Conservation (phyloP, 2,888 invertebrate species). For the Apomyelois bistriatella region DNA sequence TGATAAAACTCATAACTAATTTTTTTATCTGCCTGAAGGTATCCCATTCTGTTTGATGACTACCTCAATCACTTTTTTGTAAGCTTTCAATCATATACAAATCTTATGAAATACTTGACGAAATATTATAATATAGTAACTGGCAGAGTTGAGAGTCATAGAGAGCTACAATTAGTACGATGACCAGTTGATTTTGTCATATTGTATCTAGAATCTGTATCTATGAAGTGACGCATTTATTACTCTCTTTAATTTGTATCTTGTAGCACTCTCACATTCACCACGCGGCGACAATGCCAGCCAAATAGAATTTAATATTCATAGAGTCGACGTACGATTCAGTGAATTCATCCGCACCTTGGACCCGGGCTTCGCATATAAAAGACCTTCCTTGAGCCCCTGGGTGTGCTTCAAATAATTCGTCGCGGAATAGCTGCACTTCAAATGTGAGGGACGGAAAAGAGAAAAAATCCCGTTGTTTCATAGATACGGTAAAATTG, state of each 20-base stretch:
- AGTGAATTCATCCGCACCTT: constrained; percentile 77
- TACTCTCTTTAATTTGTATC: constrained; percentile 3
- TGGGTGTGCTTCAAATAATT: constrained; percentile 72
- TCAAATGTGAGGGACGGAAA: constrained; percentile 56
- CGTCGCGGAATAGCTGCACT: constrained; percentile 67
- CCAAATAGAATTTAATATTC: constrained; percentile 78
- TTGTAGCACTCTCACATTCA: constrained; percentile 56
- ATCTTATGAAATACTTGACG: too few relatives aligned
- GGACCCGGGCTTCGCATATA: constrained; percentile 70
- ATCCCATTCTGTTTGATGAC: too few relatives aligned
- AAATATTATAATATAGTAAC: too few relatives aligned
- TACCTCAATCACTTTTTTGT: too few relatives aligned
- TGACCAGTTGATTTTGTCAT: too few relatives aligned
- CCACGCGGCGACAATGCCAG: constrained; percentile 66
- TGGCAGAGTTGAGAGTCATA: too few relatives aligned
- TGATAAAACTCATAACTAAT: too few relatives aligned
- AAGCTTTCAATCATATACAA: too few relatives aligned
- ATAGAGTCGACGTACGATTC: constrained; percentile 76
- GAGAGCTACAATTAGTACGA: too few relatives aligned
- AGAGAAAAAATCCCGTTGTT: constrained; percentile 59
- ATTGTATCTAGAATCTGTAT: too few relatives aligned
- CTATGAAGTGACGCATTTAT: neutral
- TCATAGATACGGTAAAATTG: constrained; percentile 60
- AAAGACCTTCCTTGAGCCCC: constrained; percentile 69
- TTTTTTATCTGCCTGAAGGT: too few relatives aligned